A percentile compares a stretch with the other conserved stretches of the same genome.
phyloP scores from a whole-genome alignment of 2,113 vertebrate genomes.

The Ciconia boyciana region DNA sequence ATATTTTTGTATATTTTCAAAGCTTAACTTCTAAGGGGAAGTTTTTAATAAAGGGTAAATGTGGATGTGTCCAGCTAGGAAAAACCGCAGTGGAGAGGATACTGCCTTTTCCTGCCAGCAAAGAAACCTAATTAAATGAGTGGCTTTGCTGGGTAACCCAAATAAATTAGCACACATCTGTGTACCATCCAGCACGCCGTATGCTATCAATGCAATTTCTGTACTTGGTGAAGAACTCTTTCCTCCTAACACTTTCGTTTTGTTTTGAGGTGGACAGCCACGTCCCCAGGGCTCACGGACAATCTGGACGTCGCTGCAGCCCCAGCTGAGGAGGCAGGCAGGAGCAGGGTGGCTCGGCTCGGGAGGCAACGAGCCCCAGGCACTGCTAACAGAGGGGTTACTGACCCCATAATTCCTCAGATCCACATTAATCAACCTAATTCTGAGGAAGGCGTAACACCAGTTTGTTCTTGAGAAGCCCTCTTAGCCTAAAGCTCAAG shows the following conservation, averaged over 20 bases:
- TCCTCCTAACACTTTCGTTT: neutral
- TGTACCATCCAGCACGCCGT: neutral
- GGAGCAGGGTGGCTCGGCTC: neutral
- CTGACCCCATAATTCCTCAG: neutral
- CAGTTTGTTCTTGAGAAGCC: neutral
- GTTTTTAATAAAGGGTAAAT: conserved; percentile 47
- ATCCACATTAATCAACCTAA: neutral
- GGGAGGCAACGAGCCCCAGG: neutral
- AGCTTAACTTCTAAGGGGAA: conserved; percentile 27
- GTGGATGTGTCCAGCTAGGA: conserved; percentile 4
- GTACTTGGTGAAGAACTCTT: neutral
- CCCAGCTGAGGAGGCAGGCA: neutral
- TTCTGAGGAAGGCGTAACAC: neutral
- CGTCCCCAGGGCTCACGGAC: fast-evolving
- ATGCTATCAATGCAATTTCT: neutral
- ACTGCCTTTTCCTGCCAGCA: conserved; percentile 35
- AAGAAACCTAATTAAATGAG: conserved; percentile 26
- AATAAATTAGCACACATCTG: conserved; percentile 38
- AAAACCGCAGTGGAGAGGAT: neutral
- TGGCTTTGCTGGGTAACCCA: conserved; percentile 23
- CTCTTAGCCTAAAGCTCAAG: neutral
- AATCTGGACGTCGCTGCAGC: neutral
- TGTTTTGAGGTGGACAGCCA: neutral
- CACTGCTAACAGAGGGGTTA: neutral
- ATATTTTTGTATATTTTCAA: conserved; percentile 22